Percentiles rank a stretch among this genome's conserved stretches.
Conservation (phyloP, 2,797 vertebrate species). For the Acanthurus lineatus region DNA sequence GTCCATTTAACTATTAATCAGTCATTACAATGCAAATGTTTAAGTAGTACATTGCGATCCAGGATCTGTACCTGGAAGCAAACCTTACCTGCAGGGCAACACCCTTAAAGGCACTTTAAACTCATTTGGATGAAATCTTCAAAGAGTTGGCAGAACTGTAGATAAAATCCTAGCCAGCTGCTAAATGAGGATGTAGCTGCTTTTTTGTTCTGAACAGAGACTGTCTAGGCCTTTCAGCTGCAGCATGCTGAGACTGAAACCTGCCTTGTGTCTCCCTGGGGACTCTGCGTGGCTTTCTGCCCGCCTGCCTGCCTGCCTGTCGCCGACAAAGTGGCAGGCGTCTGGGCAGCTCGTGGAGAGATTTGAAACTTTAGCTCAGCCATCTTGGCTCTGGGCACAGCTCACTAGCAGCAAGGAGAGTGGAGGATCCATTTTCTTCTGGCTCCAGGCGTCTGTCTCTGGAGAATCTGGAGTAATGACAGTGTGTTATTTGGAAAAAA, state of each 20-base stretch:
- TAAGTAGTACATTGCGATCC: conserved; percentile 15
- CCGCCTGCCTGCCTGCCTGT: conserved; percentile 64
- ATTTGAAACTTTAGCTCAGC: conserved; percentile 59
- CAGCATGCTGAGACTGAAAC: conserved; percentile 34
- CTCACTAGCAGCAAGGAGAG: conserved; percentile 24
- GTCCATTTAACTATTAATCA: conserved; percentile 28
- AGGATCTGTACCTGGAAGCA: conserved; percentile 28
- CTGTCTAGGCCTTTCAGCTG: conserved; percentile 31
- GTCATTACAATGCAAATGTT: conserved; percentile 16
- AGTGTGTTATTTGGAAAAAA: conserved; percentile 13
- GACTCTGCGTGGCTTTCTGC: conserved; percentile 45
- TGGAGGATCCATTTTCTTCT: conserved; percentile 66
- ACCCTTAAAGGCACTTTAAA: conserved; percentile 70
- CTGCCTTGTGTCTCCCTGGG: conserved; percentile 36
- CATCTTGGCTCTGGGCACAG: conserved; percentile 46
- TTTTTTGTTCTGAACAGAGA: conserved; percentile 19
- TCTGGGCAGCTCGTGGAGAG: conserved; percentile 42
- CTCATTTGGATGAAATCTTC: conserved; percentile 36
- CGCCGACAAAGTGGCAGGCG: conserved; percentile 52
- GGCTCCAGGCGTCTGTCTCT: conserved; percentile 63
- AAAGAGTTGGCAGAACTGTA: conserved; percentile 31
- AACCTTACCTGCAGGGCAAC: conserved; percentile 47
- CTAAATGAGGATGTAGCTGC: conserved; percentile 25
- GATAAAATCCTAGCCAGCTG: conserved; percentile 33
- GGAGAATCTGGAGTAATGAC: conserved; percentile 48